These are phyloP conservation scores for Tor tambroides DNA, from an alignment of 2,113 vertebrate species.

Conservation along the genomic window DNA sequence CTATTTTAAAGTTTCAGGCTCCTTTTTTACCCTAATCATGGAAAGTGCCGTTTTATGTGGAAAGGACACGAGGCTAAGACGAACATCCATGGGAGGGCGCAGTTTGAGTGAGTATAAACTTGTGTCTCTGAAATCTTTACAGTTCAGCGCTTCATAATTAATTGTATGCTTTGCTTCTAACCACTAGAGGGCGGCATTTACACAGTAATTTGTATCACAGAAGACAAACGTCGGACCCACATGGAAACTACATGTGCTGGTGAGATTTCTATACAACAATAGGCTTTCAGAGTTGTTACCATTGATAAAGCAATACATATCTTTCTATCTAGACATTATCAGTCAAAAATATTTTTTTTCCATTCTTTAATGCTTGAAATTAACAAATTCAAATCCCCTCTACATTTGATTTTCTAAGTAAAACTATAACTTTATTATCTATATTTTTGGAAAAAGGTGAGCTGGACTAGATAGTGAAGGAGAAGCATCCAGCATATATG, in stretches of 20 bases:
- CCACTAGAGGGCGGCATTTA: constrained; percentile 69
- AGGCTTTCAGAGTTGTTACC: not conserved
- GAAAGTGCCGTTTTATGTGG: not conserved
- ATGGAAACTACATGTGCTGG: not conserved
- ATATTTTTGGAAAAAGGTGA: too few species aligned
- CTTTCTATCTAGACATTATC: not conserved
- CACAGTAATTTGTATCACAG: constrained; percentile 29
- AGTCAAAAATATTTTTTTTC: too few species aligned
- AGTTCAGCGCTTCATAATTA: not conserved
- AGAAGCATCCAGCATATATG: too few species aligned
- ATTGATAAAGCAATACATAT: not conserved
- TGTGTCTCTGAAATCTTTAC: too few species aligned
- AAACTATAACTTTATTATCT: too few species aligned
- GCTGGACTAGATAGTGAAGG: too few species aligned
- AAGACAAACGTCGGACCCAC: not conserved
- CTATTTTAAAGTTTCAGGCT: not conserved
- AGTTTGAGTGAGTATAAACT: not conserved
- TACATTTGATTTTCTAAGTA: too few species aligned
- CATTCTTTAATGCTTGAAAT: too few species aligned
- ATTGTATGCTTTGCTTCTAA: constrained; percentile 2
- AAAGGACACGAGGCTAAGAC: not conserved
- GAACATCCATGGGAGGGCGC: not conserved
- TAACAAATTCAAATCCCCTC: too few species aligned
- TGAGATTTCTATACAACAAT: not conserved
- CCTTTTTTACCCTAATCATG: not conserved